Conservation (phyloP, 1,140 invertebrate species). For the Papilio aristodemus region DNA sequence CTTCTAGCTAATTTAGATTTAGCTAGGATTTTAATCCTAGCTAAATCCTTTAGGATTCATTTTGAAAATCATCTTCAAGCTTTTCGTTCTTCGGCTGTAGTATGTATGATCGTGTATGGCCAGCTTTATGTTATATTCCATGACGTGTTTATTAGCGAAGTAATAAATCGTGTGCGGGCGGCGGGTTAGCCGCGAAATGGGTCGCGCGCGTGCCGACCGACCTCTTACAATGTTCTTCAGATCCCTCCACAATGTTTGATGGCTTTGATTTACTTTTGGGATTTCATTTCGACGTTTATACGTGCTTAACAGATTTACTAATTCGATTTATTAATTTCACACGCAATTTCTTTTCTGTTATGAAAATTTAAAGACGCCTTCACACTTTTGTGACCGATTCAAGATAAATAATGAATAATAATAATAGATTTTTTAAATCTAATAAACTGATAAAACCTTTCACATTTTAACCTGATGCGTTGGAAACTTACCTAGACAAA, state of each 20-base stretch:
- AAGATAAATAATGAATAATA: too few relatives aligned
- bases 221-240: slow-evolving; percentile 66
- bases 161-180: slow-evolving; percentile 50
- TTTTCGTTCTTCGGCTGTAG: too few relatives aligned
- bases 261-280: slow-evolving; percentile 68
- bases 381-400: too few relatives aligned
- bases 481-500: too few relatives aligned
- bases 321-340: slow-evolving; percentile 3
- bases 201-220: slow-evolving; percentile 59
- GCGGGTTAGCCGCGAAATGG: slow-evolving; percentile 65
- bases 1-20: too few relatives aligned
- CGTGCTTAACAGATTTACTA: slow-evolving; percentile 18
- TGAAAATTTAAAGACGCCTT: too few relatives aligned
- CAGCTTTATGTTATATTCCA: slow-evolving; percentile 38
- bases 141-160: slow-evolving; percentile 72
- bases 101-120: not conserved
- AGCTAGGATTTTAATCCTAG: too few relatives aligned
- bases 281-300: slow-evolving; percentile 45
- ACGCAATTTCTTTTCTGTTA: not conserved
- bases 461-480: too few relatives aligned
- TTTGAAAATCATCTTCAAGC: too few relatives aligned
- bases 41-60: too few relatives aligned
- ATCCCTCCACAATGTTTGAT: slow-evolving; percentile 54
- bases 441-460: too few relatives aligned
- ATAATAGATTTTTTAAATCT: too few relatives aligned